Base-by-base conservation (phyloP, 1,140 invertebrate genomes). In the Leptonema lineaticorne region DNA sequence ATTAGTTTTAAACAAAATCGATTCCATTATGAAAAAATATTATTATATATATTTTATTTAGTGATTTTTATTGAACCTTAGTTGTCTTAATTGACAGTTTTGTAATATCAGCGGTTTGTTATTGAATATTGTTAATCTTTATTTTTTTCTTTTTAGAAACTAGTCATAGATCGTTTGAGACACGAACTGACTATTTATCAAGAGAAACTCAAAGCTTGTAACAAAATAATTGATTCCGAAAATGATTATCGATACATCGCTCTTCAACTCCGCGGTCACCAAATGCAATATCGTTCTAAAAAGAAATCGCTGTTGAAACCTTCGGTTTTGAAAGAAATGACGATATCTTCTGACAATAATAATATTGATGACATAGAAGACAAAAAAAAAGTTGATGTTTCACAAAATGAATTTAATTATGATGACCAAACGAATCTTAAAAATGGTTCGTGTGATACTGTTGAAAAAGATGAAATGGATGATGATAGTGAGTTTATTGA, bases 201-300 rank as follows among this genome's bases (percentile, higher is more conserved):
- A 68, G 79, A 81, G 50, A 75, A 77, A 16, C 67, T 82, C 11
- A 82, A 81, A 70, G 75, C 77, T 24, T 75, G 75, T 28, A 82
- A 82, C 66, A 82, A 79, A 68, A 76, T 79, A 45, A 72, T 80
- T 5, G 80, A 78, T 63, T 75, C 78, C 41, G 81, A 83, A 64
- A 78, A 78, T 76, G 81, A 83, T 50, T 78, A 79, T 69, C 75
- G 72, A 53, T 79, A 81, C 74, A 76, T 83, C n/a, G 81, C 81
- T 20, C 78, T 81, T 69, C 81, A 83, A 69, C 68, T 83, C 29
- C 73, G 77, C 66, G 81, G 82, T 63, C 78, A 83, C 69, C 78
- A 82, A 71, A 28, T 77, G 33, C 80, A 82, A 66, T 77, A 78
- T 74, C 73, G 75, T 22, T 78, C 71, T 53, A 78, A 76, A 72